A percentile compares a stretch with the other conserved stretches of the same genome.
Conservation (phyloP, 2,888 invertebrate genomes). For the Agelastica alni region DNA sequence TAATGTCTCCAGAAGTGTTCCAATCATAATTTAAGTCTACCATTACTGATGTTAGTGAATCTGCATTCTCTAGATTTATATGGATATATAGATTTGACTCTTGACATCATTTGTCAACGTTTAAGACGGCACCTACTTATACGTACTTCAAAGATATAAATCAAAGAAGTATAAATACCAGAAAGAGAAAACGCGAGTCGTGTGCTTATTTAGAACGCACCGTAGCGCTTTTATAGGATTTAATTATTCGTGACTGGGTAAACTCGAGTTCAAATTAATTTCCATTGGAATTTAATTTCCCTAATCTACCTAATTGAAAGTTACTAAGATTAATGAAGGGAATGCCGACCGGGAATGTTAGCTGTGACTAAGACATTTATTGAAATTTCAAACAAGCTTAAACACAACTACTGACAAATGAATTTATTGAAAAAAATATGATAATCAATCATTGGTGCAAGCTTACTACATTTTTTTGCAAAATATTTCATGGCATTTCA, state of each 20-base stretch:
- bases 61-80: no score
- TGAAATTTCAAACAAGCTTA: constrained; percentile 17
- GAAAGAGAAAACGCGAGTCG: constrained; percentile 14
- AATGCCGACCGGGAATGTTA: constrained; percentile 10
- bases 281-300: constrained; percentile 32
- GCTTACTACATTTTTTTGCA: no score
- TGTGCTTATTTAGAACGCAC: constrained; percentile 14
- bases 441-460: no score
- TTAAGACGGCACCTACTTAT: no score
- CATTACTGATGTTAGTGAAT: no score
- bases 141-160: no score
- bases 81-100: no score
- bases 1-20: no score
- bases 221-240: constrained; percentile 21
- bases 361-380: constrained; percentile 10
- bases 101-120: no score
- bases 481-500: no score
- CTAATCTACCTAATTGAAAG: constrained; percentile 30
- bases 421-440: constrained; percentile 12
- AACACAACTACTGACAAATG: constrained; percentile 17
- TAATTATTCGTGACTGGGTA: constrained; percentile 28
- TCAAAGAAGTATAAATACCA: constrained; percentile 10
- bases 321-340: constrained; percentile 30
- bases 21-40: no score
- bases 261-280: constrained; percentile 28